Percentiles rank a stretch among this genome's conserved stretches.
Evolutionary conservation across 2,113 vertebrate genomes (phyloP).

Genomic region (Python bivittatus): DNA sequence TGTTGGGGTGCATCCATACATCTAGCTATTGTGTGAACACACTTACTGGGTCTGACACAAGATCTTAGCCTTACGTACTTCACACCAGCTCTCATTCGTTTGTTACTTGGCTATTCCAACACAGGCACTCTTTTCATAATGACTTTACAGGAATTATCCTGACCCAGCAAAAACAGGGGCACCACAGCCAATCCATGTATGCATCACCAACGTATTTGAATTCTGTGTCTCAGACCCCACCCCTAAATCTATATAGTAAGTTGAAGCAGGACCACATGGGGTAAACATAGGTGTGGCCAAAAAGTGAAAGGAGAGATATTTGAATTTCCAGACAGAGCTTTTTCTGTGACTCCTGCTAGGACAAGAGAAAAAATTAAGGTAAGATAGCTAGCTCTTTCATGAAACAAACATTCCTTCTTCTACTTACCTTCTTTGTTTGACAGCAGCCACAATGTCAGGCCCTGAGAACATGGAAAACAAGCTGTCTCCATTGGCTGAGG

Average conservation of each 20-base stretch:
- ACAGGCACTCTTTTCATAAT: background rate
- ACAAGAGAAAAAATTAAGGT: background rate
- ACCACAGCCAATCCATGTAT: background rate
- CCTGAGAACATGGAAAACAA: constrained; percentile 99
- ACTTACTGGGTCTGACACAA: background rate
- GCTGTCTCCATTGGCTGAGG: constrained; percentile 96
- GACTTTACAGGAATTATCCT: background rate
- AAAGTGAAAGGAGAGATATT: background rate
- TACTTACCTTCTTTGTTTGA: constrained; percentile 92
- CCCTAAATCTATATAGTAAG: background rate
- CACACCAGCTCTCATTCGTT: background rate
- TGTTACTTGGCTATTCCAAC: background rate
- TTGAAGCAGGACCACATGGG: background rate
- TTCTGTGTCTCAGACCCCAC: background rate
- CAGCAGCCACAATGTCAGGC: constrained; percentile 95
- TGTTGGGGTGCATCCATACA: background rate
- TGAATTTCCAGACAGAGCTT: background rate
- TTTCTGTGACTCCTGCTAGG: background rate
- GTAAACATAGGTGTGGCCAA: background rate
- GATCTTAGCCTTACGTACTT: background rate
- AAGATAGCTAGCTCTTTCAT: background rate
- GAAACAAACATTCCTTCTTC: background rate
- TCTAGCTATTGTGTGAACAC: background rate
- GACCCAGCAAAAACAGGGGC: background rate
- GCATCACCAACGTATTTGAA: background rate